These are phyloP conservation scores for Sigmodon hispidus DNA, from an alignment of 2,113 vertebrate genomes.

Conservation along the genomic window DNA sequence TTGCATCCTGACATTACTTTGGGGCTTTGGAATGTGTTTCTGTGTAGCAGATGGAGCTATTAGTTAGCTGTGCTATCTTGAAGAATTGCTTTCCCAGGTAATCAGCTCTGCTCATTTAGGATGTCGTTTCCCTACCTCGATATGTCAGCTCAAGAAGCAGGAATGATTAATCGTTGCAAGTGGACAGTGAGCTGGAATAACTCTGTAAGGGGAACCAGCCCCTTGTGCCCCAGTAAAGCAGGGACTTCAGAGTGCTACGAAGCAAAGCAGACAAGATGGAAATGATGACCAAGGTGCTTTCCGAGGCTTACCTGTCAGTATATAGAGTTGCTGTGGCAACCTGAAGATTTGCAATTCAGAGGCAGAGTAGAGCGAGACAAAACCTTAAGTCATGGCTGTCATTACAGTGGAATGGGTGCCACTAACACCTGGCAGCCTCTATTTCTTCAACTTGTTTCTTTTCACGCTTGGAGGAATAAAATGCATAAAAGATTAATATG, in stretches of 20 bases:
- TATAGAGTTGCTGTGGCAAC: slow-evolving; percentile 83
- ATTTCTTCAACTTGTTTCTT: slow-evolving; percentile 68
- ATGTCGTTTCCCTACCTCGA: slow-evolving; percentile 86
- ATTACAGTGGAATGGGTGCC: slow-evolving; percentile 66
- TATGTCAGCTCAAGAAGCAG: slow-evolving; percentile 85
- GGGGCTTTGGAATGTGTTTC: slow-evolving; percentile 84
- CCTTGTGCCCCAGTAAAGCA: slow-evolving; percentile 61
- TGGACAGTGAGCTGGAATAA: slow-evolving; percentile 82
- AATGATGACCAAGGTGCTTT: slow-evolving; percentile 79
- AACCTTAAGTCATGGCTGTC: slow-evolving; percentile 72
- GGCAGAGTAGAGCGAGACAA: slow-evolving; percentile 75
- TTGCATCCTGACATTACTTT: slow-evolving; percentile 77
- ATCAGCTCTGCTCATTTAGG: slow-evolving; percentile 91
- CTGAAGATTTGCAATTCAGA: slow-evolving; percentile 79
- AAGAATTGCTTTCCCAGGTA: slow-evolving; percentile 93
- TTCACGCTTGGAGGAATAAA: slow-evolving; percentile 66
- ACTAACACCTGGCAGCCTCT: slow-evolving; percentile 67
- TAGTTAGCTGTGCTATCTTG: slow-evolving; percentile 87
- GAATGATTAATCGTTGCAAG: slow-evolving; percentile 86
- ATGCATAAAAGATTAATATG: slow-evolving; percentile 69
- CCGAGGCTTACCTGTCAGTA: slow-evolving; percentile 72
- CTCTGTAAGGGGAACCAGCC: slow-evolving; percentile 74
- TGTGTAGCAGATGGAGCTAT: slow-evolving; percentile 89
- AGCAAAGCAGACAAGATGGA: slow-evolving; percentile 81
- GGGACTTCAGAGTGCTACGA: slow-evolving; percentile 77